Evolutionary conservation across 2,797 vertebrate genomes (phyloP), one percentile per base, ranked within the genome.

Genomic region (Cyclopterus lumpus): DNA sequence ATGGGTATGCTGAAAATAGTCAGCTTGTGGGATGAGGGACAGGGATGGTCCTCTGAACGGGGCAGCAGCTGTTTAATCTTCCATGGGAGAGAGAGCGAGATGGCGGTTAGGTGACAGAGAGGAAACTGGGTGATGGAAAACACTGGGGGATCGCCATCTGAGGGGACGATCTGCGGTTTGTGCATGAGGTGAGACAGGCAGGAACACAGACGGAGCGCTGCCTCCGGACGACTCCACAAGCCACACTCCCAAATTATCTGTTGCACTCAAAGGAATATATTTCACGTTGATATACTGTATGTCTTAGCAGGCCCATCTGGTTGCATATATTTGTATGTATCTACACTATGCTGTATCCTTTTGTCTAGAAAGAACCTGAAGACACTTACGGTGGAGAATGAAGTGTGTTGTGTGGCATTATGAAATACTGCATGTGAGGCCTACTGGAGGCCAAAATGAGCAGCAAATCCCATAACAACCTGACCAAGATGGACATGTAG

Each of bases 1-100:
- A 61, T 61, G 83, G 86, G 72, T 73, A 78, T 16, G 58, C 81
- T 91, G 83, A 77, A 92, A 88, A 91, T 92, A 94, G 83, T 75
- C 30, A 30, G 60, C 48, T 28, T 88, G 83, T 86, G 88, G 88
- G 75, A 86, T 85, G 64, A 85, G 82, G 77, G 72, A 80, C 72
- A 80, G 89, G 86, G 85, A 88, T 82, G 85, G 82, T 84, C 67
- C 77, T 75, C 77, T 80, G 78, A 7, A 84, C 71, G 49, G 34
- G 65, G 67, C 73, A 67, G 63, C 73, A 28, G 68, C 61, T 59
- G 77, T 91, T 89, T 92, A 83, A 89, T 91, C 84, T 86, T 79
- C 68, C 60, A 77, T 82, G 61, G 46, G 71, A 83, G 68, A 79
- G 83, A 77, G 63, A 83, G 75, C 76, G 46, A 84, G 70, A 75